A percentile compares a stretch with the other conserved stretches of the same genome.
Conservation (phyloP, 2,113 vertebrate species). For the Percina caprodes region DNA sequence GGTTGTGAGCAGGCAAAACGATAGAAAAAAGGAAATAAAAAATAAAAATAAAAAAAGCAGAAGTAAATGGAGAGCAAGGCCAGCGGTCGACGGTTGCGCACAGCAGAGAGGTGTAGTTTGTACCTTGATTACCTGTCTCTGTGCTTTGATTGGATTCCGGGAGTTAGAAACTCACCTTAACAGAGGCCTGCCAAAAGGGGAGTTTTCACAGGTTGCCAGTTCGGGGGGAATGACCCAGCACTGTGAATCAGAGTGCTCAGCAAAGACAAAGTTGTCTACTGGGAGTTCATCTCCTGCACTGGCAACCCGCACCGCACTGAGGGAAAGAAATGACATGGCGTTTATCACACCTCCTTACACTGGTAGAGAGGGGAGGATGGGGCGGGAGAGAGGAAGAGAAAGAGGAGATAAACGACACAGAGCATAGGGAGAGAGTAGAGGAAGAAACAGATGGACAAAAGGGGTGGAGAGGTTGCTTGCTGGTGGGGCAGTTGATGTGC, state of each 20-base stretch:
- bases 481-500: neutral
- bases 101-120: constrained; percentile 75
- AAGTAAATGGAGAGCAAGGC: constrained; percentile 72
- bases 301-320: constrained; percentile 91
- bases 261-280: constrained; percentile 90
- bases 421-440: neutral
- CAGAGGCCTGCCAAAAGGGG: constrained; percentile 87
- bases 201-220: constrained; percentile 85
- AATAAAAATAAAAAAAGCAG: constrained; percentile 18
- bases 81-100: constrained; percentile 62
- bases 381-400: neutral
- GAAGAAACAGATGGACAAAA: constrained; percentile 8
- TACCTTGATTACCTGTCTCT: constrained; percentile 74
- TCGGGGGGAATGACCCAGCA: constrained; percentile 84
- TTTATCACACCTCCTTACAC: constrained; percentile 81
- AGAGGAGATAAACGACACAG: constrained; percentile 4
- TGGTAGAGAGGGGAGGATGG: constrained; percentile 32
- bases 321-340: constrained; percentile 87
- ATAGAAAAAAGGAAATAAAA: constrained; percentile 37
- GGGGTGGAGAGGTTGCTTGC: constrained; percentile 16
- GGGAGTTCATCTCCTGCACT: constrained; percentile 89
- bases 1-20: constrained; percentile 49
- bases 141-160: constrained; percentile 58
- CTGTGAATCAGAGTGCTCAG: constrained; percentile 88
- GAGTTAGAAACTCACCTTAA: constrained; percentile 87